Evolutionary conservation across 2,113 vertebrate genomes (phyloP).

Genomic region (Ictalurus furcatus): DNA sequence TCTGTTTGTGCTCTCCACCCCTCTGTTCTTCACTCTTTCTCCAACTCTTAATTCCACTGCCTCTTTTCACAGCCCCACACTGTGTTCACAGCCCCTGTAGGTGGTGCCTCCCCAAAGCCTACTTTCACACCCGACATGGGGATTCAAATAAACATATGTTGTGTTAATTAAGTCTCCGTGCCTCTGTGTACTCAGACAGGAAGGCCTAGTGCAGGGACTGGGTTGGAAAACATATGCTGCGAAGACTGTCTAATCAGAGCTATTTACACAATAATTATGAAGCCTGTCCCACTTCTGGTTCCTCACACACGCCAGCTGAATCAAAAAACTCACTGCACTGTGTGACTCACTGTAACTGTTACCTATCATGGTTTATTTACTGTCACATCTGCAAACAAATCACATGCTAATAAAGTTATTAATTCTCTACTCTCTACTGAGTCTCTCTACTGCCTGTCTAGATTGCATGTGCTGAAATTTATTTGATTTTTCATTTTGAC

Average conservation of each 20-base stretch:
- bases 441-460: not conserved
- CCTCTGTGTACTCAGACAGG: constrained; percentile 55
- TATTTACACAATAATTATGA: constrained; percentile 58
- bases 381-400: not conserved
- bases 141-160: constrained; percentile 78
- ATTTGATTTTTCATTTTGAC: not conserved
- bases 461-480: not conserved
- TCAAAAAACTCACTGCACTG: constrained; percentile 38
- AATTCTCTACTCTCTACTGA: too few relatives aligned
- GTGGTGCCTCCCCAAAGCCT: constrained; percentile 67
- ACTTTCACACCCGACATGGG: constrained; percentile 68
- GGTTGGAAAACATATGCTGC: constrained; percentile 48
- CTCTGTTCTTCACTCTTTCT: constrained; percentile 37
- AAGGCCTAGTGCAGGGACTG: constrained; percentile 54
- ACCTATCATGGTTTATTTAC: not conserved
- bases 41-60: constrained; percentile 48
- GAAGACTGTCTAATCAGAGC: constrained; percentile 61
- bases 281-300: constrained; percentile 46
- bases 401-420: not conserved
- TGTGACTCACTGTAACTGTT: not conserved
- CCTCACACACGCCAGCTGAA: constrained; percentile 33
- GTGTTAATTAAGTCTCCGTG: constrained; percentile 70
- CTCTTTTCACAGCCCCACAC: constrained; percentile 61
- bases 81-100: constrained; percentile 71
- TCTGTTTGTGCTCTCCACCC: constrained; percentile 37